These are phyloP conservation scores for Neotoxoptera formosana DNA, from an alignment of 1,140 invertebrate species.

Conservation along the genomic window DNA sequence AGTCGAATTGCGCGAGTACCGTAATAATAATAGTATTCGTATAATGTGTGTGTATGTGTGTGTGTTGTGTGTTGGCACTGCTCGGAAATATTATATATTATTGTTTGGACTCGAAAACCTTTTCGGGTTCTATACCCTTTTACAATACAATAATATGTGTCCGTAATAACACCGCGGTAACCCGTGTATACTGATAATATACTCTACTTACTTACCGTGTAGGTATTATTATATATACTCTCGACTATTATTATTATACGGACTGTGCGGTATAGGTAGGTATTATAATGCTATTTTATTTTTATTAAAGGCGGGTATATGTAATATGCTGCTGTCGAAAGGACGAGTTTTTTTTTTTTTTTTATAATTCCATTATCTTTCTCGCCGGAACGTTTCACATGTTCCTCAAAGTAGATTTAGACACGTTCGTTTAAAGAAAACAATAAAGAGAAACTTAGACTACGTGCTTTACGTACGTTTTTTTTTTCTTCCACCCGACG, in stretches of 20 bases:
- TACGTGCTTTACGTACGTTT: conserved; percentile 49
- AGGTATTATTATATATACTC: not conserved
- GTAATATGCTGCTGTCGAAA: conserved; percentile 10
- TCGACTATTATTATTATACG: not conserved
- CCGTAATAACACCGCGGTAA: not conserved
- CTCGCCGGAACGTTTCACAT: not conserved
- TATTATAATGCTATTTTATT: not conserved
- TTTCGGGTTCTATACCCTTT: not conserved
- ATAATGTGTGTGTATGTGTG: no score
- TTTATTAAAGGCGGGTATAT: not conserved
- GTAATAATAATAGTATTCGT: no score
- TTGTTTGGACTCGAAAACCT: not conserved
- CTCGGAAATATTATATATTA: not conserved
- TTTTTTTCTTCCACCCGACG: not conserved
- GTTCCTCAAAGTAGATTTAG: conserved; percentile 33
- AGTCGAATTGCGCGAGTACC: not conserved
- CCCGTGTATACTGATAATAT: not conserved
- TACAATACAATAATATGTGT: no score
- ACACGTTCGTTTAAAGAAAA: conserved; percentile 47
- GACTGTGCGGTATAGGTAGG: not conserved
- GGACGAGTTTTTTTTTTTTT: conserved; percentile 2
- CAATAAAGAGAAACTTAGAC: conserved; percentile 45
- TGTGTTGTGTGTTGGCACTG: not conserved
- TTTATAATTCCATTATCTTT: conserved; percentile 32
- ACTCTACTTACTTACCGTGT: not conserved